Evolutionary conservation across 2,797 vertebrate species (phyloP).

Genomic region (Enteromius paludinosus): DNA sequence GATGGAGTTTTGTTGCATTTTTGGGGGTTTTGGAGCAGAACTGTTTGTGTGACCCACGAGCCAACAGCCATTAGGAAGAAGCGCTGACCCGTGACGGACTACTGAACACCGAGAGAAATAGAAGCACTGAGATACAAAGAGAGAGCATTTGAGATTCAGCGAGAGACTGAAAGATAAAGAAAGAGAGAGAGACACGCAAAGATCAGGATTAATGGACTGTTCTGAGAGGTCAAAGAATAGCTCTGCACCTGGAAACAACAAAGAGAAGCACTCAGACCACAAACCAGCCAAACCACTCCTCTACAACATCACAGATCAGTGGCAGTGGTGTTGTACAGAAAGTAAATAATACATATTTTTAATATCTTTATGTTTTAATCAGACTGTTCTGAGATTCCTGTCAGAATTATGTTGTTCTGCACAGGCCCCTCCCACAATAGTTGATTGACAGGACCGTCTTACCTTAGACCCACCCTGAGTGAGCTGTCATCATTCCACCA

Average conservation of each 20-base stretch:
- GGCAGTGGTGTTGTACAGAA: not conserved
- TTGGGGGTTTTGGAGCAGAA: constrained; percentile 7
- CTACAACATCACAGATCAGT: not conserved
- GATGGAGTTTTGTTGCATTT: constrained; percentile 8
- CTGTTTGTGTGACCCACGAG: constrained; percentile 34
- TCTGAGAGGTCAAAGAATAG: constrained; percentile 25
- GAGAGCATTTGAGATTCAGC: constrained; percentile 8
- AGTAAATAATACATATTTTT: not conserved
- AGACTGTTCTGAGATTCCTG: too few relatives aligned
- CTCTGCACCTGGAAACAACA: constrained; percentile 10
- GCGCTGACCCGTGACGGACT: not conserved
- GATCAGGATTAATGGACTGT: constrained; percentile 46
- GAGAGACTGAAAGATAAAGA: not conserved
- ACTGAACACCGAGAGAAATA: constrained; percentile 6
- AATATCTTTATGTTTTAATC: too few relatives aligned
- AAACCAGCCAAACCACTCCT: not conserved
- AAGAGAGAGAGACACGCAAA: not conserved
- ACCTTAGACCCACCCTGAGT: too few relatives aligned
- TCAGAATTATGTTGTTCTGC: too few relatives aligned
- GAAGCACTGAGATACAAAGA: constrained; percentile 26
- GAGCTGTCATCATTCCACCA: too few relatives aligned
- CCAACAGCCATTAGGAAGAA: constrained; percentile 26
- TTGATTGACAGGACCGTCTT: too few relatives aligned
- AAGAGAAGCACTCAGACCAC: not conserved
- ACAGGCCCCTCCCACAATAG: too few relatives aligned